Evolutionary conservation across 2,888 invertebrate species (phyloP).

Genomic region (Rutpela maculata): DNA sequence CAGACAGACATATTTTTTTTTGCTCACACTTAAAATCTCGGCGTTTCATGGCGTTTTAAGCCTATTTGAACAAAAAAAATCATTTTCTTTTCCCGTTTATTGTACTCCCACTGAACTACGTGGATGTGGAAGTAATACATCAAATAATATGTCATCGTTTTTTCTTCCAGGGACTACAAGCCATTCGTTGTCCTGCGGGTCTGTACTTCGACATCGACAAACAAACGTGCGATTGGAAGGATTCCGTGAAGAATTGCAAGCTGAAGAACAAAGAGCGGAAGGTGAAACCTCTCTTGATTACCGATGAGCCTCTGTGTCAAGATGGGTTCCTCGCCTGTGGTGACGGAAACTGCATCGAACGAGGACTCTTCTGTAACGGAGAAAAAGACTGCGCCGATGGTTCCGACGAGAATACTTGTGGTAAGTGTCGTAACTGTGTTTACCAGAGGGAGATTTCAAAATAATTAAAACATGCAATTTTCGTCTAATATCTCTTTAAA

Average conservation of each 20-base stretch:
- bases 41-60: too few relatives aligned
- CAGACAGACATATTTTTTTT: too few relatives aligned
- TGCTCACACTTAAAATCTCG: too few relatives aligned
- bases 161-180: conserved; percentile 87
- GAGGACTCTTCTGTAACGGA: conserved; percentile 94
- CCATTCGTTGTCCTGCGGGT: conserved; percentile 94
- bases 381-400: conserved; percentile 92
- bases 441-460: too few relatives aligned
- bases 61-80: too few relatives aligned
- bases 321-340: conserved; percentile 93
- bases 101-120: too few relatives aligned
- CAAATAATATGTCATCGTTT: too few relatives aligned
- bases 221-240: conserved; percentile 96
- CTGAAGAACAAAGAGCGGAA: conserved; percentile 92
- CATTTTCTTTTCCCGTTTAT: too few relatives aligned
- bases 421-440: conserved; percentile 77
- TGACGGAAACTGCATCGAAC: conserved; percentile 89
- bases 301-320: conserved; percentile 92
- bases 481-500: too few relatives aligned
- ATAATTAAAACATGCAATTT: too few relatives aligned
- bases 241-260: conserved; percentile 94
- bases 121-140: too few relatives aligned
- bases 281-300: conserved; percentile 89
- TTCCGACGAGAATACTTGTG: conserved; percentile 93
- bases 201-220: conserved; percentile 95